Evolutionary conservation across 2,888 invertebrate species (phyloP), one percentile per base, ranked within the genome.

Genomic region (Drosophila lutescens): DNA sequence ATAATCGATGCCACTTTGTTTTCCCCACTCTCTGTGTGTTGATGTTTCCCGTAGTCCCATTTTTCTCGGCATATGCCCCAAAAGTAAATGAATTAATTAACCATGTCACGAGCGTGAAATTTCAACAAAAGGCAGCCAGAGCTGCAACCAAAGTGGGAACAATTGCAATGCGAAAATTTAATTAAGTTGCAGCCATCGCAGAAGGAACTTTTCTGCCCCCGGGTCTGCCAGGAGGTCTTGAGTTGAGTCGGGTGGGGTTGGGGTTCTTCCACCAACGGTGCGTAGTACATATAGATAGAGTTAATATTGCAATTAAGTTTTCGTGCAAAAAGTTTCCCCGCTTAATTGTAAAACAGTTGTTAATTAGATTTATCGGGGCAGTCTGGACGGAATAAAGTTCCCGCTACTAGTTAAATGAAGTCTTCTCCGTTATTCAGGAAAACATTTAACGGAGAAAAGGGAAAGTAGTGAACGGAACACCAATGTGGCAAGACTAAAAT

Each of bases 11-110:
- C 36, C 78, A 83, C 72, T 76, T 81, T 82, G 69, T 79, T 80
- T 63, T 49, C 51, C 51, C 12, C 55, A 26, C 23, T 51, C 20
- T 26, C 30, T 32, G 53, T 34, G 30, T 32, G 56, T 26, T 57
- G 55, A 20, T 68, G 36, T 41, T 51, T 38, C 49, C 49, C 54
- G 70, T 26, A 34, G 34, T 51, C 7, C 36, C 44, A 66, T 81
- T 84, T 56, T 76, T 76, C 57, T 58, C 49, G 23, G 66, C 49
- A 71, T 53, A 63, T 41, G 74, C 68, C 76, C 76, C 34, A 34
- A 70, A 74, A 78, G 82, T 74, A 82, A 84, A 84, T 67, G 71
- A 88, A 81, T 84, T 88, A 84, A 84, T 84, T 84, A 84, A 77
- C 77, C 81, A 78, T 84, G 76, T 88, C 84, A 84, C 76, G 57